phyloP scores from a whole-genome alignment of 2,888 invertebrate genomes.

The Acronicta alni region DNA sequence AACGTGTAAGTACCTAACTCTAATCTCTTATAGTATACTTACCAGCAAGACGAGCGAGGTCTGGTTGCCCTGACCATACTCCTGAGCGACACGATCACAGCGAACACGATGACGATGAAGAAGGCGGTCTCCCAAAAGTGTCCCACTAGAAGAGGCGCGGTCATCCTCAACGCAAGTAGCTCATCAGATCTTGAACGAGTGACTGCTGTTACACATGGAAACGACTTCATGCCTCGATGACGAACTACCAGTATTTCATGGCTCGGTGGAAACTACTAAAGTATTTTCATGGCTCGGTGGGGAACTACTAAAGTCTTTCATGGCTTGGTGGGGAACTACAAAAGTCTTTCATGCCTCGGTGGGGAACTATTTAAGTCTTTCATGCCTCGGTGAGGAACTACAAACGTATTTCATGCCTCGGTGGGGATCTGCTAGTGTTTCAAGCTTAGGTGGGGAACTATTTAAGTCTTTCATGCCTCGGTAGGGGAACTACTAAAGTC shows the following conservation, averaged over 20 bases:
- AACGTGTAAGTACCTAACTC: too few relatives aligned
- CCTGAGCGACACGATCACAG: not conserved
- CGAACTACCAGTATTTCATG: not conserved
- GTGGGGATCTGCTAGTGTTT: too few relatives aligned
- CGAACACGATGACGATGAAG: not conserved
- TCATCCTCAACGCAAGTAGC: not conserved
- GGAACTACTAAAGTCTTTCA: not conserved
- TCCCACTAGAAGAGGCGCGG: not conserved
- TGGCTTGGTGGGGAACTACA: too few relatives aligned
- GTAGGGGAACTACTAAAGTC: too few relatives aligned
- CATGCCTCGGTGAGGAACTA: too few relatives aligned
- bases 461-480: too few relatives aligned
- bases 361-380: too few relatives aligned
- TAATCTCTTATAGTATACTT: not conserved
- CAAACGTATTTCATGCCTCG: too few relatives aligned
- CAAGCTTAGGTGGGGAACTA: too few relatives aligned
- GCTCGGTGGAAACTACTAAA: too few relatives aligned
- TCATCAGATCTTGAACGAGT: conserved; percentile 1
- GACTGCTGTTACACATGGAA: not conserved
- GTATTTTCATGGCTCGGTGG: too few relatives aligned
- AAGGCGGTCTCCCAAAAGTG: not conserved
- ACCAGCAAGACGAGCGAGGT: not conserved
- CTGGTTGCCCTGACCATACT: conserved; percentile 14
- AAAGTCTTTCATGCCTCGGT: too few relatives aligned
- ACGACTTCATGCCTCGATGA: not conserved